Conservation (phyloP, 2,797 vertebrate species). For the Aviceda leuphotes region DNA sequence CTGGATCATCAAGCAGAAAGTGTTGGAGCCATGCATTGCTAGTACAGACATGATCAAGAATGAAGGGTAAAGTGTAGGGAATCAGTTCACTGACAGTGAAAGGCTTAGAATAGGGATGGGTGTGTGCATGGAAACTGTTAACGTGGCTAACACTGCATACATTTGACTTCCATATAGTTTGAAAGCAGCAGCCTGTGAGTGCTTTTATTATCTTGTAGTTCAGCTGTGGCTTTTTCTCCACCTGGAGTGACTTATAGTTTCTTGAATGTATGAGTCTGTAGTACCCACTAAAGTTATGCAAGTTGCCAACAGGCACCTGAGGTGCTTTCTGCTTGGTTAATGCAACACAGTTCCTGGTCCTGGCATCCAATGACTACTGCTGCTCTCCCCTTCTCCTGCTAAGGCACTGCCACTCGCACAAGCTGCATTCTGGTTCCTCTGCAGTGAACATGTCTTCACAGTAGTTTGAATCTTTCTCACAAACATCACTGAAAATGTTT, state of each 20-base stretch:
- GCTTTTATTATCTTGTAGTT: background rate
- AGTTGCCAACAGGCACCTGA: background rate
- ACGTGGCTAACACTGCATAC: background rate
- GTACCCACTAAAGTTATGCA: background rate
- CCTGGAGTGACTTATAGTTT: background rate
- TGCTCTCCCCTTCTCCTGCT: background rate
- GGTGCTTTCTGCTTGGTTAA: conserved; percentile 1
- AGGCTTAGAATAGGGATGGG: background rate
- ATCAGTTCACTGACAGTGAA: background rate
- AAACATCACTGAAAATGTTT: background rate
- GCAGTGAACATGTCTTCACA: background rate
- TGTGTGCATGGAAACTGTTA: background rate
- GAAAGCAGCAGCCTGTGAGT: background rate
- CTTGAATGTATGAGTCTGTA: background rate
- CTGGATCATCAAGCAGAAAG: background rate
- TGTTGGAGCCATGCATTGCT: background rate
- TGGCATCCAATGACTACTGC: background rate
- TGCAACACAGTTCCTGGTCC: fast-evolving
- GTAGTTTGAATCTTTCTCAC: background rate
- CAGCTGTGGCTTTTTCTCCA: background rate
- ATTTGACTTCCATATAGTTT: background rate
- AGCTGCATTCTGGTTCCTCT: background rate
- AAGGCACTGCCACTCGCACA: background rate
- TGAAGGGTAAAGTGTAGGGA: background rate
- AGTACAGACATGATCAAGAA: background rate